A percentile compares a stretch with the other conserved stretches of the same genome.
Evolutionary conservation across 2,113 vertebrate species (phyloP).

Genomic region (Pomatostomus ruficeps): DNA sequence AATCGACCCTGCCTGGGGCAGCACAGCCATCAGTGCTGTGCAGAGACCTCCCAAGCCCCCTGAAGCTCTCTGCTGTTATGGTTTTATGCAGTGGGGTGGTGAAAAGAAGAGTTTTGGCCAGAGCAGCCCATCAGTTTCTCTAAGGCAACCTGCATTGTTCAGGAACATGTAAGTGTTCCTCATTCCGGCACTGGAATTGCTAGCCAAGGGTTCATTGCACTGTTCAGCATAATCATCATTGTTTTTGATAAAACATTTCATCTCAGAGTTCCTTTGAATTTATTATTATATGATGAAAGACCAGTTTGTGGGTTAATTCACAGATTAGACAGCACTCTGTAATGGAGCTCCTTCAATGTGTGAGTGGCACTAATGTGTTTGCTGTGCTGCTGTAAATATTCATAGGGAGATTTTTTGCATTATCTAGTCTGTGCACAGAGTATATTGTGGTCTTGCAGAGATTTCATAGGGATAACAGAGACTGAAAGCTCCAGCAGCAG

Average conservation of each 20-base stretch:
- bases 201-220: neutral
- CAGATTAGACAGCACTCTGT: neutral
- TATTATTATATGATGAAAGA: conserved; percentile 1
- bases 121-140: neutral
- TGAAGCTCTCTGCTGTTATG: neutral
- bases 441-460: neutral
- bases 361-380: neutral
- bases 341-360: neutral
- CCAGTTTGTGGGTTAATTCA: conserved; percentile 3
- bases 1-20: neutral
- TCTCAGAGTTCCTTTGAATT: conserved; percentile 4
- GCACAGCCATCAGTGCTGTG: neutral
- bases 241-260: neutral
- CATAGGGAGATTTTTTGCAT: conserved; percentile 3
- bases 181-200: neutral
- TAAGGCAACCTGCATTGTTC: neutral
- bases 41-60: neutral
- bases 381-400: conserved; percentile 33
- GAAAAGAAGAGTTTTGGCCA: neutral
- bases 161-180: neutral
- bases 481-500: neutral
- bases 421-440: neutral
- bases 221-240: neutral
- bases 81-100: neutral
- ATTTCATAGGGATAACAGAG: neutral